Evolutionary conservation across 2,113 vertebrate species (phyloP).

Genomic region (Buteo buteo): DNA sequence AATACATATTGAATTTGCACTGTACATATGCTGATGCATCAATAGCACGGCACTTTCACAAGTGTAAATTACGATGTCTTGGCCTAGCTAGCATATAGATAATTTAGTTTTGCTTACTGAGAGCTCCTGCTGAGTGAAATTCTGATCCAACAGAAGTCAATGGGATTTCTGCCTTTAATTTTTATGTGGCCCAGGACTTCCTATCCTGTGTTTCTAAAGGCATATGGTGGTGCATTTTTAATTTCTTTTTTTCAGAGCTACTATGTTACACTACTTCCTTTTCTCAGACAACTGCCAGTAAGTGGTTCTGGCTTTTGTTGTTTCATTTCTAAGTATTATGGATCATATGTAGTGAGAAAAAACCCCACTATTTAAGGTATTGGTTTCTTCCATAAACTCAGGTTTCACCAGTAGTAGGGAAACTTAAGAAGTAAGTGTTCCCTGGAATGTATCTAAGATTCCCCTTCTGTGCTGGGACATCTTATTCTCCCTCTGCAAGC

Average conservation of each 20-base stretch:
- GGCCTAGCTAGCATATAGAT: background rate
- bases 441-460: background rate
- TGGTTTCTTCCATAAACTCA: background rate
- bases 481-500: background rate
- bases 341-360: background rate
- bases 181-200: background rate
- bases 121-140: background rate
- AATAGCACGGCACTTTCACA: background rate
- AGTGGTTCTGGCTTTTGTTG: background rate
- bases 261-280: background rate
- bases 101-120: background rate
- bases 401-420: background rate
- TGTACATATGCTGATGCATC: background rate
- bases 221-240: background rate
- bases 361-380: background rate
- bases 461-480: background rate
- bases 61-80: background rate
- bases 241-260: background rate
- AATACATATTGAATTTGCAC: background rate
- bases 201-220: background rate
- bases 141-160: background rate
- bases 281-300: background rate
- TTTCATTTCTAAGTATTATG: background rate
- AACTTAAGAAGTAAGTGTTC: background rate
- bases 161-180: background rate